Conservation (phyloP, 2,888 invertebrate genomes). For the Villa cingulata region DNA sequence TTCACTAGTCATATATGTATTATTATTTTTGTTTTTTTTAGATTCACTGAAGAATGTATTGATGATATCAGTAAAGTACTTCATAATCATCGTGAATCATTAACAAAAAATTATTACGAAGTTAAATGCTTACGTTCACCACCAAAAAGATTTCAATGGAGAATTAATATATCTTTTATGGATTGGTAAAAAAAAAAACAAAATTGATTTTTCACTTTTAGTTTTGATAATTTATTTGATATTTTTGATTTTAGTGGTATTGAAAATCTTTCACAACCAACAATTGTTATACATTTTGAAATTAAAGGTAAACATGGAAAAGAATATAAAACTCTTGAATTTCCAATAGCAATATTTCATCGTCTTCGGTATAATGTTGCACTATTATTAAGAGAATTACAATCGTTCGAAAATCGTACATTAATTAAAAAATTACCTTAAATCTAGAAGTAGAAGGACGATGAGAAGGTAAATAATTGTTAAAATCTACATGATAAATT, state of each 20-base stretch:
- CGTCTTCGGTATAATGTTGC: slow-evolving; percentile 39
- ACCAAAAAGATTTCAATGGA: slow-evolving; percentile 37
- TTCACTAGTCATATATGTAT: not conserved
- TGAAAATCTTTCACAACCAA: slow-evolving; percentile 36
- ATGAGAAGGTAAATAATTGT: no score
- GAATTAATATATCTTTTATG: slow-evolving; percentile 39
- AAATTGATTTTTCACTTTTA: not conserved
- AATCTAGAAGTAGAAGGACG: not conserved
- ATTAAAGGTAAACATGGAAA: no score
- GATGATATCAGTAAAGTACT: slow-evolving; percentile 40
- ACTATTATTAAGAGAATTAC: slow-evolving; percentile 38
- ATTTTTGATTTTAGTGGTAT: slow-evolving; percentile 26
- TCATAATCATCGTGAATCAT: slow-evolving; percentile 36
- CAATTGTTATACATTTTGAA: slow-evolving; percentile 39
- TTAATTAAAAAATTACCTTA: slow-evolving; percentile 31
- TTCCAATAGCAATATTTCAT: slow-evolving; percentile 40
- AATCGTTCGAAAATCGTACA: slow-evolving; percentile 36
- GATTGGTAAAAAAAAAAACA: slow-evolving; percentile 32
- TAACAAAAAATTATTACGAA: slow-evolving; percentile 31
- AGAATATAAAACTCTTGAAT: slow-evolving; percentile 36
- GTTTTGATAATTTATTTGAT: not conserved
- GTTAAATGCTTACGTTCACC: slow-evolving; percentile 34
- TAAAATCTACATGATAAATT: no score
- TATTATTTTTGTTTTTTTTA: slow-evolving; percentile 15
- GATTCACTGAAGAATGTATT: slow-evolving; percentile 37